Base-by-base conservation (phyloP, 2,888 invertebrate genomes). In the Automeris io region DNA sequence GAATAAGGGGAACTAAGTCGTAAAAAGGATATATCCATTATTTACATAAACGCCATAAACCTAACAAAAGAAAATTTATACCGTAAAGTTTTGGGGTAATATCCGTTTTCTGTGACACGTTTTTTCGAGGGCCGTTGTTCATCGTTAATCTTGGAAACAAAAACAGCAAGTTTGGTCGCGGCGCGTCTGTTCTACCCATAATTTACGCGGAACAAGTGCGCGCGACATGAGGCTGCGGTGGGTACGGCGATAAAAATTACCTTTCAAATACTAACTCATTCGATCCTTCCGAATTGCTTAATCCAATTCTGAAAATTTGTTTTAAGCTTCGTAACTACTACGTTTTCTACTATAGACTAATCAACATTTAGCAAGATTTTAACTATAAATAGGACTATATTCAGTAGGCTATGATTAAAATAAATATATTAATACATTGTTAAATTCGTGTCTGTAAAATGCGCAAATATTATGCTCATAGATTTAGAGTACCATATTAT, bases 131-230 rank as follows among this genome's bases (percentile, higher is more conserved):
- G 76, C 65, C 72, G 76, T 76, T 76, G 77, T 78, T 81, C 79
- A 75, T 83, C 79, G 82, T 82, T 85, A 80, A 83, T 82, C 81
- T 82, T 82, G 70, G 73, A 79, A 82, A 83, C 79, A 80, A 82
- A 82, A 83, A 82, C 77, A 73, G 70, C 70, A 77, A 81, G 77
- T 78, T 77, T 64, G 72, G 71, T 53, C 56, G 69, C 48, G 61
- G 55, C 70, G 67, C 69, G 70, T 72, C 76, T 72, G 75, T 54
- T 51, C 57, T 57, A 54, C 60, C 69, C 65, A 79, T 81, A 79
- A 74, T 75, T 81, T 75, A 77, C 65, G 67, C 56, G 62, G 64
- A 65, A 62, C 81, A 77, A 78, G 78, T 81, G 82, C 67, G 62
- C 59, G 50, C 67, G 83, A 82, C 82, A 72, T 70, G 75, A 63